phyloP scores from a whole-genome alignment of 2,888 invertebrate species.

The Drosophila austrosaltans region DNA sequence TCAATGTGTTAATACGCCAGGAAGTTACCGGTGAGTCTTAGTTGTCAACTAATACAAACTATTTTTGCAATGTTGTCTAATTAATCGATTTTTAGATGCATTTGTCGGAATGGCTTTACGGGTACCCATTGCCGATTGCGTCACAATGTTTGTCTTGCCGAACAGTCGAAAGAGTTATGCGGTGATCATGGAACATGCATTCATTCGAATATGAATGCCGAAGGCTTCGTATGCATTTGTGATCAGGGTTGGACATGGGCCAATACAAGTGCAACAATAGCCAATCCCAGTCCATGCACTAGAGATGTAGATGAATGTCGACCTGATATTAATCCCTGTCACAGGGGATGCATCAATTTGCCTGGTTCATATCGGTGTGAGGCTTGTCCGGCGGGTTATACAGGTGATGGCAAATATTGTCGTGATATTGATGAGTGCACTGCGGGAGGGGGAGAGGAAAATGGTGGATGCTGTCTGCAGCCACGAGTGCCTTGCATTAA shows the following conservation, averaged over 20 bases:
- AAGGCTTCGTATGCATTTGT: slow-evolving; percentile 91
- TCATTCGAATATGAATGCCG: slow-evolving; percentile 85
- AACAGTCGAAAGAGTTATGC: slow-evolving; percentile 89
- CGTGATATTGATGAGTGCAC: slow-evolving; percentile 95
- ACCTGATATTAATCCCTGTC: slow-evolving; percentile 88
- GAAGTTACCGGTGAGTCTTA: slow-evolving; percentile 88
- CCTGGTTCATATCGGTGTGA: slow-evolving; percentile 96
- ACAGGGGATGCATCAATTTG: slow-evolving; percentile 93
- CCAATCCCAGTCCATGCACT: slow-evolving; percentile 88
- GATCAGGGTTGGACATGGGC: slow-evolving; percentile 94
- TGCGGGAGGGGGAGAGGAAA: slow-evolving; percentile 84
- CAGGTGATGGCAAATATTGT: slow-evolving; percentile 94
- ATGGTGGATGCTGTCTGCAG: slow-evolving; percentile 94
- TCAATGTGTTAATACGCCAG: slow-evolving; percentile 90
- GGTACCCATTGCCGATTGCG: slow-evolving; percentile 92
- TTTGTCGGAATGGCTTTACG: slow-evolving; percentile 90
- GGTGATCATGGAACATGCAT: slow-evolving; percentile 95
- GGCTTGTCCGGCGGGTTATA: slow-evolving; percentile 92
- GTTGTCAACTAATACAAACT: too few species aligned
- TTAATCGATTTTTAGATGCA: slow-evolving; percentile 85
- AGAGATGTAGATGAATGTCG: slow-evolving; percentile 95
- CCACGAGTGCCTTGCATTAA: slow-evolving; percentile 95
- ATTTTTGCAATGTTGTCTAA: slow-evolving; percentile 10
- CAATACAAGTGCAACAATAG: slow-evolving; percentile 82
- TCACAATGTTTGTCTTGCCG: slow-evolving; percentile 88